Base-by-base conservation (phyloP, 2,797 vertebrate genomes). In the Urophycis tenuis region DNA sequence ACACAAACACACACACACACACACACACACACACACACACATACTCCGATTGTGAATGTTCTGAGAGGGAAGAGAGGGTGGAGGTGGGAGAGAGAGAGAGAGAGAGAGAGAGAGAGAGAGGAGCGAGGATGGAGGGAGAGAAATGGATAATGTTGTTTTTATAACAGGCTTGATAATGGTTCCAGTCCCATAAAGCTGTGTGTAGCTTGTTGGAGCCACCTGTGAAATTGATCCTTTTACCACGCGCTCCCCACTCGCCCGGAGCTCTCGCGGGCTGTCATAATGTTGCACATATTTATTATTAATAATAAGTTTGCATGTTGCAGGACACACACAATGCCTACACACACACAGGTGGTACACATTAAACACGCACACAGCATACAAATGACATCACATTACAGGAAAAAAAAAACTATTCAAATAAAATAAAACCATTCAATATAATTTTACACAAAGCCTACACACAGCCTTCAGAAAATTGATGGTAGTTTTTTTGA, bases 171-270 rank as follows among this genome's bases (percentile, higher is more conserved):
- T 64, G 60, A 64, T 64, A 64, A 64, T 64, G 60, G 60, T 74
- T 53, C 67, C 33, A 30, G 32, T 75, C 72, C 76, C 69, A 39
- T 77, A 64, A 64, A 64, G 60, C 60, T 64, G 60, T 64, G 60
- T 29, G 60, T 29, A 11, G 60, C 60, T 29, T 64, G 60, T 64
- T 64, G 60, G 60, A 64, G n/a, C 60, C 60, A 64, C 60, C 60
- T 64, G 60, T 64, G 60, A 64, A 64, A 64, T 64, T 69, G 74
- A 70, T 70, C 60, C 60, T 64, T 64, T 64, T 64, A 64, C 60
- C 60, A 17, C 6, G 17, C 17, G 45, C 5, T 10, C 1, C 60
- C 60, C 60, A 22, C 45, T 53, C n/a, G 10, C 60, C 60, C 12
- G 4, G 60, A 64, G 60, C 25, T 0, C n/a, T 64, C 25, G n/a